Conservation (phyloP, 2,113 vertebrate genomes). For the Rhabdomys dilectus region DNA sequence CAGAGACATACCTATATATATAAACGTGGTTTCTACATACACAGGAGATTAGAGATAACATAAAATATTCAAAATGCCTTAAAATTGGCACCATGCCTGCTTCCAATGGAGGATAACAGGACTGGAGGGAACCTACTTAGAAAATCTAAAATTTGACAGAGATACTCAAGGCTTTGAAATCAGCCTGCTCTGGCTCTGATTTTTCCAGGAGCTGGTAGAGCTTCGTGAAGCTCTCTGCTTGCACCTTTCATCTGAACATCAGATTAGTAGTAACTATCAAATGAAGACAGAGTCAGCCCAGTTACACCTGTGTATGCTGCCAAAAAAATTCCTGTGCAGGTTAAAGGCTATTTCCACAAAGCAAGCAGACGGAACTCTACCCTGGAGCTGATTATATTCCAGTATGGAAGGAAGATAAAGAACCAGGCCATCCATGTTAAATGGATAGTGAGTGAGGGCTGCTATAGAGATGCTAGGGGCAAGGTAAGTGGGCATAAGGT, state of each 20-base stretch:
- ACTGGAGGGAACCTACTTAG: neutral
- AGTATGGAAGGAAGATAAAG: neutral
- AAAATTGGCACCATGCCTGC: neutral
- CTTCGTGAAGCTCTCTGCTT: neutral
- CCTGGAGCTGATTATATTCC: neutral
- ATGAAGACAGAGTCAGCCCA: neutral
- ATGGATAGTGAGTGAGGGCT: neutral
- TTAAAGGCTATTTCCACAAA: neutral
- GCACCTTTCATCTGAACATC: neutral
- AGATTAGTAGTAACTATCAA: neutral
- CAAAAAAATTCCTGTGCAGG: neutral
- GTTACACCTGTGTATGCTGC: neutral
- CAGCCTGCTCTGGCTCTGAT: neutral
- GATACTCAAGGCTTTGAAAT: neutral
- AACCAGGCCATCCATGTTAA: neutral
- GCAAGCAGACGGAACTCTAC: neutral
- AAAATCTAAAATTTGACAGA: neutral
- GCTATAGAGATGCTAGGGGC: too few species aligned
- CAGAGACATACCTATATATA: neutral
- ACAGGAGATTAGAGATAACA: neutral
- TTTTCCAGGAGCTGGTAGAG: neutral
- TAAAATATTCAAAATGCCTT: neutral
- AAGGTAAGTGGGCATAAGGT: accelerated
- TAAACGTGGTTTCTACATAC: neutral
- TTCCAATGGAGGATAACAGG: neutral